These are phyloP conservation scores for Sebastiscus albofasciatus DNA, from an alignment of 2,797 vertebrate species.

Conservation along the genomic window DNA sequence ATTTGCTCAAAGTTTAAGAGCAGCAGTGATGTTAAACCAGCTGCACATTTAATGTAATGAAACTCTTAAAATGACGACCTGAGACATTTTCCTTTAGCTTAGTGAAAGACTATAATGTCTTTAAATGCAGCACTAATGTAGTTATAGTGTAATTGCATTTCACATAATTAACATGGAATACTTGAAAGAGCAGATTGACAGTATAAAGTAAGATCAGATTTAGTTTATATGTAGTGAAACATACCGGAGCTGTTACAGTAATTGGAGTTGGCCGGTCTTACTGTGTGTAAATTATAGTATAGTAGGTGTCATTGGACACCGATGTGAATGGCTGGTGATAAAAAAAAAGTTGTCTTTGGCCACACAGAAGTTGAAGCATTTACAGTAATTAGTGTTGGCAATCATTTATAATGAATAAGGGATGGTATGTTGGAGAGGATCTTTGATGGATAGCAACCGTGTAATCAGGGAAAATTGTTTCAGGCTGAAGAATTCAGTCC, in stretches of 20 bases:
- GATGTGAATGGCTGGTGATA: not conserved
- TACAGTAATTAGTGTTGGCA: constrained; percentile 15
- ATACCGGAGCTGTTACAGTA: not conserved
- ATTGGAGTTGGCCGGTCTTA: not conserved
- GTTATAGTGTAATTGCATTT: not conserved
- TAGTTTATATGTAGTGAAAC: not conserved
- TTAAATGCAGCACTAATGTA: too few species aligned
- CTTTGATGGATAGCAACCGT: not conserved
- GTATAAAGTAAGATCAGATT: not conserved
- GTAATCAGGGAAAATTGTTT: constrained; percentile 38
- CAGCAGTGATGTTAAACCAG: too few species aligned
- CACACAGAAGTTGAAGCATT: constrained; percentile 27
- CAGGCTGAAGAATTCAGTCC: constrained; percentile 19
- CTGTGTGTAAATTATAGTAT: not conserved
- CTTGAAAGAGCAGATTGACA: not conserved
- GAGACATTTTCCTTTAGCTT: not conserved
- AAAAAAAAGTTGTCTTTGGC: not conserved
- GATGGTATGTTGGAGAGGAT: constrained; percentile 1
- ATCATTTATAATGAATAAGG: constrained; percentile 23
- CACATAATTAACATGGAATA: not conserved
- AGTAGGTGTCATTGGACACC: not conserved
- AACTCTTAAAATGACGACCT: not conserved
- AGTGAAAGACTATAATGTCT: not conserved
- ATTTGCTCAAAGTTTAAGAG: too few species aligned
- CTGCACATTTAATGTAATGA: too few species aligned